phyloP scores from a whole-genome alignment of 1,140 invertebrate genomes.

The Heliothis subflexa region DNA sequence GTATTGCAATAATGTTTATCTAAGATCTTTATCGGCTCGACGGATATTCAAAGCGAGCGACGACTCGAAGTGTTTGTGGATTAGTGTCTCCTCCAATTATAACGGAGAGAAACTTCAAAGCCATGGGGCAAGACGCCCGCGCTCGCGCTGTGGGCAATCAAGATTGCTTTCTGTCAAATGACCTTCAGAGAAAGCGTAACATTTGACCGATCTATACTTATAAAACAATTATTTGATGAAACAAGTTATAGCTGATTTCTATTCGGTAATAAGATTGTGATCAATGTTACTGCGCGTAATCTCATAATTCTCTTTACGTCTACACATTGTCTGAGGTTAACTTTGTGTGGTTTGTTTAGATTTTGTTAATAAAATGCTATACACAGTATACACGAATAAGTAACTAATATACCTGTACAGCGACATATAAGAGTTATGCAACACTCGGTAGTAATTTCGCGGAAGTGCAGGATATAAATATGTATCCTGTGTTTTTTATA shows the following conservation, averaged over 20 bases:
- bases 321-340: not conserved
- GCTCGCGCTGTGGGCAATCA: slow-evolving; percentile 35
- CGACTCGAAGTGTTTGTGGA: slow-evolving; percentile 31
- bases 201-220: slow-evolving; percentile 49
- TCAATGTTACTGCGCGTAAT: not conserved
- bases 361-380: no score
- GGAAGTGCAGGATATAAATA: not conserved
- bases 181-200: slow-evolving; percentile 76
- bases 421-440: not conserved
- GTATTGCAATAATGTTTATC: not conserved
- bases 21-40: slow-evolving; percentile 12
- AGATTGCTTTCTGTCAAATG: slow-evolving; percentile 48
- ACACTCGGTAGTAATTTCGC: not conserved
- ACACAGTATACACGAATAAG: no score
- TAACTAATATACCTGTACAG: no score
- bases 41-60: slow-evolving; percentile 18
- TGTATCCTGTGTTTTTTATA: not conserved
- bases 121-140: slow-evolving; percentile 30
- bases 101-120: slow-evolving; percentile 46
- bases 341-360: not conserved
- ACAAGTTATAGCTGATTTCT: slow-evolving; percentile 20
- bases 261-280: slow-evolving; percentile 32
- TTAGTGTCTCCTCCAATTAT: slow-evolving; percentile 39
- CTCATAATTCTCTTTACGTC: not conserved
- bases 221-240: slow-evolving; percentile 17